phyloP scores from a whole-genome alignment of 1,140 invertebrate genomes.

The Papilio machaon region DNA sequence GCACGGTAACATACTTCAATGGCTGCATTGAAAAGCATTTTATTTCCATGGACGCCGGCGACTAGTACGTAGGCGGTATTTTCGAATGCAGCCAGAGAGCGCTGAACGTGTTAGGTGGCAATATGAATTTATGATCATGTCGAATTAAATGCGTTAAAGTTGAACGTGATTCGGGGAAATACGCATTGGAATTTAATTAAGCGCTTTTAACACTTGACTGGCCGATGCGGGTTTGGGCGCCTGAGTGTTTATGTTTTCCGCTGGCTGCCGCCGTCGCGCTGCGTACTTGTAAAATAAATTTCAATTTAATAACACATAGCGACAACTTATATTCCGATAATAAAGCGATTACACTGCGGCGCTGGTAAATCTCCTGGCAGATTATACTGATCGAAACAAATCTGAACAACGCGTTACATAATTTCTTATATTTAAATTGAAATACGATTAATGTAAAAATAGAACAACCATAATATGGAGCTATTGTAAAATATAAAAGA shows the following conservation, averaged over 20 bases:
- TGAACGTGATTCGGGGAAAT: slow-evolving; percentile 65
- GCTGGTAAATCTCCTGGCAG: slow-evolving; percentile 32
- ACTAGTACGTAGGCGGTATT: slow-evolving; percentile 62
- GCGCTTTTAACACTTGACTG: slow-evolving; percentile 65
- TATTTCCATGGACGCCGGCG: slow-evolving; percentile 71
- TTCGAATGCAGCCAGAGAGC: slow-evolving; percentile 64
- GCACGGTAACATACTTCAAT: slow-evolving; percentile 77
- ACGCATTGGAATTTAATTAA: slow-evolving; percentile 73
- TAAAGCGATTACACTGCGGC: slow-evolving; percentile 36
- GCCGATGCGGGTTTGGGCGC: slow-evolving; percentile 49
- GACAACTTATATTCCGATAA: slow-evolving; percentile 38
- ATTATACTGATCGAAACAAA: slow-evolving; percentile 30
- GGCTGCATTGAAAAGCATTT: slow-evolving; percentile 77
- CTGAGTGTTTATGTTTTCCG: slow-evolving; percentile 50
- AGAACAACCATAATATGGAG: neutral
- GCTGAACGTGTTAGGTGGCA: slow-evolving; percentile 64
- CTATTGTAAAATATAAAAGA: neutral
- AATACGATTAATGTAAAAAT: neutral
- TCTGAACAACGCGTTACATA: neutral
- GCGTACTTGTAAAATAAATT: slow-evolving; percentile 40
- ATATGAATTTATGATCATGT: slow-evolving; percentile 75
- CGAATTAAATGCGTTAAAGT: slow-evolving; percentile 73
- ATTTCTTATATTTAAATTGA: neutral
- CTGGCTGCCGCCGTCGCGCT: slow-evolving; percentile 36
- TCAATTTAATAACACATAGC: slow-evolving; percentile 38